These are phyloP conservation scores for Lepidocyrtoides sp. DNA, from an alignment of 2,888 invertebrate genomes.

Conservation along the genomic window DNA sequence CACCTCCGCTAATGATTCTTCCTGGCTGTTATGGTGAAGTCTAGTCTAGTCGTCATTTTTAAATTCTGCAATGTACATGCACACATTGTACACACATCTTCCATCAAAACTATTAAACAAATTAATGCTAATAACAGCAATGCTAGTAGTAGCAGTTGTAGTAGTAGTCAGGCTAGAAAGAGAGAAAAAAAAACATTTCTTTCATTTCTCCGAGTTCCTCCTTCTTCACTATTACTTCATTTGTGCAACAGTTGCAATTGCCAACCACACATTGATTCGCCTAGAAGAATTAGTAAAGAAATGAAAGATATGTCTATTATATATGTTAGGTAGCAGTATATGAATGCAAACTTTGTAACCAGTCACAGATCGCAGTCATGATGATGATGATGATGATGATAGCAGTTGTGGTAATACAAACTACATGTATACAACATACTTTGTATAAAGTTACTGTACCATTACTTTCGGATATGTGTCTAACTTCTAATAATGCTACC, in stretches of 20 bases:
- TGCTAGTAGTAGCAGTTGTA: not conserved
- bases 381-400: too few relatives aligned
- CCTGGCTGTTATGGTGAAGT: not conserved
- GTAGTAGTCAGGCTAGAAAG: not conserved
- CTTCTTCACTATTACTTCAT: constrained; percentile 31
- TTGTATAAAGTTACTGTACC: too few relatives aligned
- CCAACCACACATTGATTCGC: constrained; percentile 25
- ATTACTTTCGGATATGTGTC: too few relatives aligned
- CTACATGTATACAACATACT: too few relatives aligned
- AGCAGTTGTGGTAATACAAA: too few relatives aligned
- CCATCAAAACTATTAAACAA: not conserved
- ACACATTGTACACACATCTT: not conserved
- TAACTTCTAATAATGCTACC: not conserved
- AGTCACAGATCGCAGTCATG: too few relatives aligned
- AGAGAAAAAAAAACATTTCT: not conserved
- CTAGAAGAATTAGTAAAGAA: constrained; percentile 5
- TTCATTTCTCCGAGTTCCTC: constrained; percentile 29
- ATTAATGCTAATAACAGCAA: not conserved
- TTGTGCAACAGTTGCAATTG: constrained; percentile 12
- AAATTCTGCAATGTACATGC: not conserved
- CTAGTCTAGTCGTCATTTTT: not conserved
- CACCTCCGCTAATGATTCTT: too few relatives aligned
- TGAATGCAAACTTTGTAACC: too few relatives aligned
- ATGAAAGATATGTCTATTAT: not conserved
- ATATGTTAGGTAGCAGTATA: not conserved